Conservation (phyloP, 2,113 vertebrate species). For the Clarias gariepinus region DNA sequence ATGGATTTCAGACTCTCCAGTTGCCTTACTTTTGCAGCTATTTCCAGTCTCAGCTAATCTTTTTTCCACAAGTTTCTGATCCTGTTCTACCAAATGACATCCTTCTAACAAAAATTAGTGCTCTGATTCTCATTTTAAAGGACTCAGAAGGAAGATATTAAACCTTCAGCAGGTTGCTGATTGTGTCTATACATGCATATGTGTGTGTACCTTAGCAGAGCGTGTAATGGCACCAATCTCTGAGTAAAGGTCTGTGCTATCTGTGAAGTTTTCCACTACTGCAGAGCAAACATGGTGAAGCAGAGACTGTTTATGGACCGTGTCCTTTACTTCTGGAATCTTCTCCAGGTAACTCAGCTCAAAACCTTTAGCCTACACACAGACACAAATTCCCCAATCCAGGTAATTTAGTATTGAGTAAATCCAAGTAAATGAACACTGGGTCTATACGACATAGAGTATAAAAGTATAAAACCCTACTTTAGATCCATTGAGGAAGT, state of each 20-base stretch:
- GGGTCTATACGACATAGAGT: neutral
- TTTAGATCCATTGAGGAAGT: conserved; percentile 92
- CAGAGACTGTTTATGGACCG: conserved; percentile 94
- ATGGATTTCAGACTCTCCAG: neutral
- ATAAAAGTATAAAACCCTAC: conserved; percentile 74
- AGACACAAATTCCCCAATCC: neutral
- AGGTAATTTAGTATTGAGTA: neutral
- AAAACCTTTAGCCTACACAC: conserved; percentile 91
- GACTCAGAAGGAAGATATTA: neutral
- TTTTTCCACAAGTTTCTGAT: neutral
- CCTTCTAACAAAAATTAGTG: neutral
- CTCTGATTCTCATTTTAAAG: neutral
- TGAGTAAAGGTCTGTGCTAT: conserved; percentile 94
- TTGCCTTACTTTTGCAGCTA: neutral
- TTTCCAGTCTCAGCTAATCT: neutral
- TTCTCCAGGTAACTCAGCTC: conserved; percentile 97
- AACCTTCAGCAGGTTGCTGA: neutral
- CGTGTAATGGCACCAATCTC: conserved; percentile 94
- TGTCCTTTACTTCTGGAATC: conserved; percentile 97
- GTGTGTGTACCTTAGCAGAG: conserved; percentile 85
- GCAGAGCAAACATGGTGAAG: conserved; percentile 89
- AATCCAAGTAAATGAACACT: no score
- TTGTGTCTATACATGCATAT: neutral
- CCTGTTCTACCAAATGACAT: neutral
- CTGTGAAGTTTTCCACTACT: conserved; percentile 93